Base-by-base conservation (phyloP, 2,888 invertebrate genomes). In the Tanypteryx hageni region DNA sequence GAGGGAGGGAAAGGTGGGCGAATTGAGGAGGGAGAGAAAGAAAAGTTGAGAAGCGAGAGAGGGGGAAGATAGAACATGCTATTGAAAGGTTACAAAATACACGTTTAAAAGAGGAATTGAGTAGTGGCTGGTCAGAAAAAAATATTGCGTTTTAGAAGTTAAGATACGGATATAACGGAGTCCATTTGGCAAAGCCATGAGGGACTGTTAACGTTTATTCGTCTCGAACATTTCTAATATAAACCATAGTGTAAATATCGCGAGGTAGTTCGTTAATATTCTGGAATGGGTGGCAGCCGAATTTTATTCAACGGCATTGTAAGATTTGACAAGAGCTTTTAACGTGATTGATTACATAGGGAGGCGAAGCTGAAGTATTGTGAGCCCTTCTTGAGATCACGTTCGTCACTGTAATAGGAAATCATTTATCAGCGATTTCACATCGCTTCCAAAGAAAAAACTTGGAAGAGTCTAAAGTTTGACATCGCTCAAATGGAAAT, bases 381-480 rank as follows among this genome's bases (percentile, higher is more conserved):
- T 56, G 18, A 64, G 16, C 64, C 64, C 44, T 89, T 18, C n/a
- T 22, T 68, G 89, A 64, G 64, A 44, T 44, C 10, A 56, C 89
- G 89, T 89, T 64, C 44, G 64, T 89, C 89, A 89, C 89, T 89
- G 89, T 89, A 89, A 89, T 89, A 68, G 18, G 64, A 68, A 89
- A n/a, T 44, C 89, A 89, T 89, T 89, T n/a, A 44, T 89, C 89
- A 89, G 89, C 18, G n/a, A 64, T 89, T 89, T 64, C 61, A 27
- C 10, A 44, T 64, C 89, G 61, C 64, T 89, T 56, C n/a, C 89
- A 64, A 44, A 64, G 44, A 86, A 64, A 68, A 64, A 64, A 64
- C 76, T 27, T 76, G 44, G 89, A 31, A 44, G 61, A 58, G 61
- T 44, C 22, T 31, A n/a, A 68, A 56, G 64, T 89, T 68, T 44